These are phyloP conservation scores for Margaritifera margaritifera DNA, from an alignment of 2,888 invertebrate species.

Conservation along the genomic window DNA sequence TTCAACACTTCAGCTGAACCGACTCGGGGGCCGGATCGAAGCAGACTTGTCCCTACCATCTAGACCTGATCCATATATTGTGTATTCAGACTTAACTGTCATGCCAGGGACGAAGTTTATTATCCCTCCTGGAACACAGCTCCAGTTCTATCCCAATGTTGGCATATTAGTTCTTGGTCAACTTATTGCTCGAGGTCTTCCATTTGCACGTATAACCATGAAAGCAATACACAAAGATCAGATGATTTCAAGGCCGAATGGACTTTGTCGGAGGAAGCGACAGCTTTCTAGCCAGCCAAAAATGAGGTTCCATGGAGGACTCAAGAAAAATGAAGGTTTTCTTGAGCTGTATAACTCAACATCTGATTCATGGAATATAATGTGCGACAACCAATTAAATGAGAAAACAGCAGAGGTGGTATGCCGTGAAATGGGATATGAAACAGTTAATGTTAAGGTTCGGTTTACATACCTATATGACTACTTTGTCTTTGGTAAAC, in stretches of 20 bases:
- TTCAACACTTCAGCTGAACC: slow-evolving; percentile 50
- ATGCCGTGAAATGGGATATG: slow-evolving; percentile 92
- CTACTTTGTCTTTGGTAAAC: slow-evolving; percentile 66
- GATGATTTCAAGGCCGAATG: no score
- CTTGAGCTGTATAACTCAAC: slow-evolving; percentile 96
- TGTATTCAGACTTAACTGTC: slow-evolving; percentile 93
- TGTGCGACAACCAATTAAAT: slow-evolving; percentile 96
- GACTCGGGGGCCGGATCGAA: slow-evolving; percentile 77
- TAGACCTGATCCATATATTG: slow-evolving; percentile 60
- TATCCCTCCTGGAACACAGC: slow-evolving; percentile 89
- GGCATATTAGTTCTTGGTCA: slow-evolving; percentile 95
- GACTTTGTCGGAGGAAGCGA: no score
- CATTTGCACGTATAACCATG: slow-evolving; percentile 45
- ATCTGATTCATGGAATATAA: slow-evolving; percentile 95
- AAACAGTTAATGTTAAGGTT: slow-evolving; percentile 90
- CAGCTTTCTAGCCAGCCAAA: not conserved
- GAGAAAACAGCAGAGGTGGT: slow-evolving; percentile 97
- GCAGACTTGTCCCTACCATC: slow-evolving; percentile 70
- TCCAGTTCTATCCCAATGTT: slow-evolving; percentile 96
- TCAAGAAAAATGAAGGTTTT: slow-evolving; percentile 86
- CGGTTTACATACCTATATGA: slow-evolving; percentile 77
- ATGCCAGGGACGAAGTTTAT: slow-evolving; percentile 93
- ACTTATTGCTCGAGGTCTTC: slow-evolving; percentile 85
- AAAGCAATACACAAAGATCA: not conserved
- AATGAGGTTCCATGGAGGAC: slow-evolving; percentile 78